Evolutionary conservation across 2,113 vertebrate species (phyloP), one percentile per base, ranked within the genome.

Genomic region (Vireo altiloquus): DNA sequence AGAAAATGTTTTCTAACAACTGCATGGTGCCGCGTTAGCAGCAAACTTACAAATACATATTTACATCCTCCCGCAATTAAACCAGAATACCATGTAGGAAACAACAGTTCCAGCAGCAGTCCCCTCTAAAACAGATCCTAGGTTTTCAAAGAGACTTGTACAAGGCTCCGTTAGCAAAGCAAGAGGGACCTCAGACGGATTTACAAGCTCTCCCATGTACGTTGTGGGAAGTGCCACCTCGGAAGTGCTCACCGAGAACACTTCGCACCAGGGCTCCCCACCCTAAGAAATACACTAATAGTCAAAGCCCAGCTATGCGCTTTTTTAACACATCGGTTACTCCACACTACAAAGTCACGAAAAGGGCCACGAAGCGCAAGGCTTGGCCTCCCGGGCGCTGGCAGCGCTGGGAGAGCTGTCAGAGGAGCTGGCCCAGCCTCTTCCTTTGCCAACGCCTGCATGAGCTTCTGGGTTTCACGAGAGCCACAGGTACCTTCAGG

Each of bases 371-470:
- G 42, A 42, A 63, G 63, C 0, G 39, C 49, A 5, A 35, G 63
- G 35, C n/a, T 13, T 5, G 25, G 68, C 46, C 80, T 76, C 61
- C 49, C 0, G 10, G 37, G 33, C 91, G 16, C 19, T 0, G 19
- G 9, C 10, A 11, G 28, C 0, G 21, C 19, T 0, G 16, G 9
- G 8, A 11, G 25, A 0, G 21, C 68, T 11, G 27, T 2, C 39
- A 13, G 14, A 54, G 39, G 15, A 46, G 61, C 37, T 1, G n/a
- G 44, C 61, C 66, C 69, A n/a, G 57, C 31, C 37, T 16, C 63
- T 19, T 19, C 57, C 30, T 20, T 16, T 2, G 42, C 56, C 33
- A 40, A 4, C 53, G 53, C 44, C 10, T 2, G 30, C 15, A 4
- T 1, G n/a, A 56, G 46, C 54, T 30, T 5, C 33, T 1, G 35